These are phyloP conservation scores for Zosterops borbonicus DNA, from an alignment of 2,113 vertebrate genomes.

Conservation along the genomic window DNA sequence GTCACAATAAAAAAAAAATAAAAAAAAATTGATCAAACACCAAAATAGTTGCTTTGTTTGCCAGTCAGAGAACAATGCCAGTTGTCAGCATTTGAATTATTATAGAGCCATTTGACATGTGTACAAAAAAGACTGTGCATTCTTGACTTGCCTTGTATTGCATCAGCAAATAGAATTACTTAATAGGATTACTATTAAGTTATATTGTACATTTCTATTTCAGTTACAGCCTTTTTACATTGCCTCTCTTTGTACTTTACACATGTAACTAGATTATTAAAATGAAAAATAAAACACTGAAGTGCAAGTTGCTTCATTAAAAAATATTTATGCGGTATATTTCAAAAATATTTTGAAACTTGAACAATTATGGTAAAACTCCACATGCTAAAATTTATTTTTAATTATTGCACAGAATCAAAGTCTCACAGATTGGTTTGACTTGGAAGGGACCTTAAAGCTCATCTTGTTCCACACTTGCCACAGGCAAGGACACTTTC, in stretches of 20 bases:
- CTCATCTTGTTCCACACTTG: rapidly evolving
- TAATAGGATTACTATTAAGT: slow-evolving; percentile 41
- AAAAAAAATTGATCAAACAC: slow-evolving; percentile 60
- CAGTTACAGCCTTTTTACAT: slow-evolving; percentile 26
- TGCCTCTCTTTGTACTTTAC: slow-evolving; percentile 28
- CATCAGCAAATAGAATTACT: slow-evolving; percentile 67
- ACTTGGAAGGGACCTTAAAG: neutral
- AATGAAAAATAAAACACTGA: neutral
- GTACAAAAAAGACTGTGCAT: slow-evolving; percentile 59
- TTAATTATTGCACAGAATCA: neutral
- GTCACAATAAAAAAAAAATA: slow-evolving; percentile 53
- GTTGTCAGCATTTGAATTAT: slow-evolving; percentile 72
- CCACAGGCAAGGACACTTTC: neutral
- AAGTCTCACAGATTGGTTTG: neutral
- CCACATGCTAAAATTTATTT: neutral
- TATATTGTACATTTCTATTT: slow-evolving; percentile 19
- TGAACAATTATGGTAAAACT: neutral
- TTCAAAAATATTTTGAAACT: neutral
- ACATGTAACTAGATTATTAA: neutral
- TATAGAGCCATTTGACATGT: slow-evolving; percentile 69
- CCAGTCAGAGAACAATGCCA: slow-evolving; percentile 69
- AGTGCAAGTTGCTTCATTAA: neutral
- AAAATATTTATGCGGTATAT: neutral
- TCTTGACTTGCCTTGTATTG: slow-evolving; percentile 68
- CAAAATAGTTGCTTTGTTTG: slow-evolving; percentile 73